Evolutionary conservation across 2,797 vertebrate genomes (phyloP).

Genomic region (Picus viridis): DNA sequence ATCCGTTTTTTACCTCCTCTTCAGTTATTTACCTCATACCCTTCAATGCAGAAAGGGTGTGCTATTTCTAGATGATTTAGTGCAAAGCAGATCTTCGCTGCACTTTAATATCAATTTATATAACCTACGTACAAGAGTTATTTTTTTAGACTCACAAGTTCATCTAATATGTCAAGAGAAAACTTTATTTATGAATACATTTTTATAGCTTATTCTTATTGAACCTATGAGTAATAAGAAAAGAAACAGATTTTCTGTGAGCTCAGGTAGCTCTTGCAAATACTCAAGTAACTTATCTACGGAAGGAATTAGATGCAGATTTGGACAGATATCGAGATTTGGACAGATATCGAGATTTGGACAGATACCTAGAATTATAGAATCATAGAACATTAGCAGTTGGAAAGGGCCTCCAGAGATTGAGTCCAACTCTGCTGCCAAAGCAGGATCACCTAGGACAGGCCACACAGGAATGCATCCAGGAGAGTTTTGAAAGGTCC

Average conservation of each 20-base stretch:
- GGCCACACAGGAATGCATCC: too few relatives aligned
- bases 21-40: constrained; percentile 53
- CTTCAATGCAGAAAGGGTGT: constrained; percentile 35
- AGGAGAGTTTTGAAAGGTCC: too few relatives aligned
- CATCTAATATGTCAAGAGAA: background rate
- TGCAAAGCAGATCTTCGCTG: constrained; percentile 15
- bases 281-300: background rate
- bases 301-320: background rate
- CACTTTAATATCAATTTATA: constrained; percentile 46
- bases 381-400: too few relatives aligned
- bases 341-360: too few relatives aligned
- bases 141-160: constrained; percentile 10
- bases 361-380: too few relatives aligned
- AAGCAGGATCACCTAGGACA: too few relatives aligned
- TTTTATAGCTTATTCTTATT: background rate
- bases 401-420: too few relatives aligned
- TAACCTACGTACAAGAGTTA: constrained; percentile 6
- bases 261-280: background rate
- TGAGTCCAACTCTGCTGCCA: too few relatives aligned
- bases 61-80: constrained; percentile 54
- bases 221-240: background rate
- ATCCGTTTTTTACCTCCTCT: constrained; percentile 59
- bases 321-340: background rate
- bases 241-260: background rate
- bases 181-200: background rate